phyloP scores from a whole-genome alignment of 2,888 invertebrate species.

The Cephus runcator region DNA sequence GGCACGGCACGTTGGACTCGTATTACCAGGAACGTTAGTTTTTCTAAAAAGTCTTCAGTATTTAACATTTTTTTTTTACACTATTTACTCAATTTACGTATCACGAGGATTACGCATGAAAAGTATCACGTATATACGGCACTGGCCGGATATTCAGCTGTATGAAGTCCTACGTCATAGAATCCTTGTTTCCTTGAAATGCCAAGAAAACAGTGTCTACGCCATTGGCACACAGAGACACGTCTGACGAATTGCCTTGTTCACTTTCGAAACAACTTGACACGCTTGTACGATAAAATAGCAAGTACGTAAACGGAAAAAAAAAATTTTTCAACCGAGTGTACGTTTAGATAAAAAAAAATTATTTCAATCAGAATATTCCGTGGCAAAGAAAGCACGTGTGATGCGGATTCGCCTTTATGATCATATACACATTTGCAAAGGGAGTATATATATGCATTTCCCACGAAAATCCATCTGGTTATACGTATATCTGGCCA shows the following conservation, averaged over 20 bases:
- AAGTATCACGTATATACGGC: background rate
- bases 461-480: background rate
- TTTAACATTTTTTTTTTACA: background rate
- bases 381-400: background rate
- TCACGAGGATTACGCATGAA: background rate
- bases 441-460: background rate
- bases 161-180: background rate
- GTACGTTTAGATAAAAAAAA: background rate
- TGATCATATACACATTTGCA: background rate
- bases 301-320: too few relatives aligned
- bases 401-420: background rate
- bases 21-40: background rate
- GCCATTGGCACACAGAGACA: background rate
- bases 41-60: background rate
- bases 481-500: background rate
- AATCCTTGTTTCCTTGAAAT: background rate
- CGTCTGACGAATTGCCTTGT: background rate
- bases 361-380: background rate
- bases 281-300: too few relatives aligned
- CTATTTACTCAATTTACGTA: background rate
- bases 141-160: background rate
- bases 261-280: background rate
- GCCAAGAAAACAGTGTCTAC: background rate
- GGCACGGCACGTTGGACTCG: background rate
- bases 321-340: too few relatives aligned